Conservation (phyloP, 2,797 vertebrate genomes). For the Acanthiza pusilla region DNA sequence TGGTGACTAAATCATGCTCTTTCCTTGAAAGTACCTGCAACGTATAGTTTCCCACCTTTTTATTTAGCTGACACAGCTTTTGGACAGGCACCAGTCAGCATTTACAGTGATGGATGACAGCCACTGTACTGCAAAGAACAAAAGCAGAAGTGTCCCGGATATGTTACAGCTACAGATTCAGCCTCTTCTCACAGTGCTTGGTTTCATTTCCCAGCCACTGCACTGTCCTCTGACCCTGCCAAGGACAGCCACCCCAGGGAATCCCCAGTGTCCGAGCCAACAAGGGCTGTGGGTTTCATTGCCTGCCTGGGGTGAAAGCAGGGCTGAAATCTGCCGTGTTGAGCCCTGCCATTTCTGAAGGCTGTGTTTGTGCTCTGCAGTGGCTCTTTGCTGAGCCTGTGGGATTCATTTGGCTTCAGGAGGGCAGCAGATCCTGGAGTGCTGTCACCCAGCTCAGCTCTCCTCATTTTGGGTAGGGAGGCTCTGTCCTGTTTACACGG, state of each 20-base stretch:
- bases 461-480: neutral
- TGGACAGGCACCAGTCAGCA: neutral
- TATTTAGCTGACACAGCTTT: neutral
- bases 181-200: neutral
- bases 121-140: neutral
- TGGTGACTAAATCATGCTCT: neutral
- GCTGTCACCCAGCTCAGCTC: neutral
- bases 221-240: neutral
- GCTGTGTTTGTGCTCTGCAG: neutral
- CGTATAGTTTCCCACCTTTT: neutral
- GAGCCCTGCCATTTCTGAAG: neutral
- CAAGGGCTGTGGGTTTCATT: neutral
- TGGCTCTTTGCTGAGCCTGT: neutral
- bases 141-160: neutral
- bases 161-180: neutral
- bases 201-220: slow-evolving; percentile 26
- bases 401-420: neutral
- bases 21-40: neutral
- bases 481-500: neutral
- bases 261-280: neutral
- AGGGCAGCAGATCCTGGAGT: neutral
- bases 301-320: neutral
- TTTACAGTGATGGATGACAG: neutral
- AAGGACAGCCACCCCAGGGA: neutral
- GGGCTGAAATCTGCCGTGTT: neutral